Evolutionary conservation across 2,888 invertebrate genomes (phyloP), one percentile per base, ranked within the genome.

Genomic region (Plusia festucae): DNA sequence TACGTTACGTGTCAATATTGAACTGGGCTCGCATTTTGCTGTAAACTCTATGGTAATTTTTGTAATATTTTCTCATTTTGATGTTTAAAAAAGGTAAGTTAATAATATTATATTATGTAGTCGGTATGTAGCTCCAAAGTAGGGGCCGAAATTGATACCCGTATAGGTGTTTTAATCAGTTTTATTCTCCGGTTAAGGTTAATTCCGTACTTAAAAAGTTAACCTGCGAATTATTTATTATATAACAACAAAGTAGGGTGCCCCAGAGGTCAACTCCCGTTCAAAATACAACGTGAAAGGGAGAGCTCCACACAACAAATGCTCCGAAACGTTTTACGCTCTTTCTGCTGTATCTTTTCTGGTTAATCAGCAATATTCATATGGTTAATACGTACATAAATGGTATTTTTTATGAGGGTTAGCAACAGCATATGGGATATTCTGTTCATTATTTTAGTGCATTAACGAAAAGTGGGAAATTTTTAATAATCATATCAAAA

Each of bases 1-100:
- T 11, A 15, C 59, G 32, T 20, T 11, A 20, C 46, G 18, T 11
- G 18, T 18, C 46, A 49, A 49, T 49, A 49, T 20, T 18, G 18
- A 49, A 20, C 11, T 49, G 4, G n/a, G 18, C 4, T 18, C 18
- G 40, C 32, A 57, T 63, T 56, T 60, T 40, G 53, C 40, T 40
- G 11, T 20, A 30, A 53, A 64, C 51, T 57, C 34, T 49, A 53
- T 57, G 57, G 46, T 30, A 53, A 60, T 60, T 60, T 53, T 30
- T 24, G 49, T n/a, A 68, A 53, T 46, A 64, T 60, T 64, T 60
- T 53, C 53, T 49, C 30, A 60, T 68, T 64, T 53, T 53, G 53
- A 24, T 22, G 44, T 15, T 32, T 20, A 54, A 40, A 40, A 40
- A 40, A 40, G 40, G 40, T 40, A n/a, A n/a, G 40, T 40, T n/a